Evolutionary conservation across 2,797 vertebrate species (phyloP).

Genomic region (Myripristis murdjan): DNA sequence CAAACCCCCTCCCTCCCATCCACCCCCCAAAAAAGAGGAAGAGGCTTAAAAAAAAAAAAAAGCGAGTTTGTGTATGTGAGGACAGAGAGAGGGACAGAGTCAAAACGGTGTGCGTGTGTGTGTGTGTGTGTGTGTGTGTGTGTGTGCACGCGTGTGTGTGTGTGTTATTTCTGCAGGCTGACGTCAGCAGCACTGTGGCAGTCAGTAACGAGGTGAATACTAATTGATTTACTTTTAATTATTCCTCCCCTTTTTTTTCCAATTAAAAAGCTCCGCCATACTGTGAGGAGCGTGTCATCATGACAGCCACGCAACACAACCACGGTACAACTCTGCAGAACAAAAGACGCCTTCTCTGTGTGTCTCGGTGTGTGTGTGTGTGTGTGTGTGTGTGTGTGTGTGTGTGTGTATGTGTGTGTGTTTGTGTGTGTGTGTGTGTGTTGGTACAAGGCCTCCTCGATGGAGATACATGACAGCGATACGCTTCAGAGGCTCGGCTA

Average conservation of each 20-base stretch:
- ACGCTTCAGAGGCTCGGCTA: constrained; percentile 36
- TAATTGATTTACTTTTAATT: constrained; percentile 82
- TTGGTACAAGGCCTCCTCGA: constrained; percentile 38
- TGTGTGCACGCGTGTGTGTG: no score
- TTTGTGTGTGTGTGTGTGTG: constrained; percentile 25
- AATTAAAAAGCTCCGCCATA: constrained; percentile 64
- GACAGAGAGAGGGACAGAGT: constrained; percentile 2
- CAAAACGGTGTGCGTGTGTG: no score
- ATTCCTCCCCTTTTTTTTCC: constrained; percentile 64
- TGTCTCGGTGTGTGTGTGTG: no score
- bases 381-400: no score
- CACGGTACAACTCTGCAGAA: constrained; percentile 45
- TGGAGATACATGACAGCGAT: constrained; percentile 58
- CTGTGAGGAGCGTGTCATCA: constrained; percentile 50
- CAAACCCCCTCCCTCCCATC: no score
- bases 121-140: no score
- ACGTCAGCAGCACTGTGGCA: constrained; percentile 27
- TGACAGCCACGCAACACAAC: constrained; percentile 29
- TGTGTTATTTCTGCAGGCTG: constrained; percentile 16
- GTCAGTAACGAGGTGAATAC: constrained; percentile 65
- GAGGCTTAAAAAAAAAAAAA: no score
- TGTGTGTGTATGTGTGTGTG: constrained; percentile 10
- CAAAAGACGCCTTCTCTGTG: constrained; percentile 31
- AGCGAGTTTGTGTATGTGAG: no score
- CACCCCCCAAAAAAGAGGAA: no score